Base-by-base conservation (phyloP, 2,797 vertebrate species). In the Rallus crepitans region DNA sequence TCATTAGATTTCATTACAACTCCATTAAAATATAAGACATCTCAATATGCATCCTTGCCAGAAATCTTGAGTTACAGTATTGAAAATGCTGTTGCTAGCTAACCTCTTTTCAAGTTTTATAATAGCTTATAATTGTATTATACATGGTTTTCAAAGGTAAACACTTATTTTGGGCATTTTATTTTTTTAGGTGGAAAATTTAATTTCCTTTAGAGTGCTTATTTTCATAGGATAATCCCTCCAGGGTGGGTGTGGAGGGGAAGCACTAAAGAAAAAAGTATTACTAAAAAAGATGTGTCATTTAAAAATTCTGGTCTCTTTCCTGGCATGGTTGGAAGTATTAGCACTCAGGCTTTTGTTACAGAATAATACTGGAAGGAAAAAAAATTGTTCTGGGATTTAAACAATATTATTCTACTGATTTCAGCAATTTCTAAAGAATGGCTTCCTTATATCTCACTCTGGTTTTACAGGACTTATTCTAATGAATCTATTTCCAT, bases 1-100 rank as follows among this genome's bases (percentile, higher is more conserved):
- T 65, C 57, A 95, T 75, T 96, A 57, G 84, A 79, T 83, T 85
- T 97, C 45, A 90, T 87, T 97, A 77, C 79, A 81, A 68, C 35
- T 96, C 89, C 85, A 96, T 95, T 95, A 97, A 94, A 70, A 71
- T 71, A 47, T 63, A 65, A 65, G 65, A 40, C 59, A 75, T 55
- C 82, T 91, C 48, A 89, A 59, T 83, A 59, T 2, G 8, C 8
- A 27, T 61, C 39, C 71, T 92, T 47, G 57, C 35, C 50, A 42
- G 25, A 17, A 83, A 25, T 87, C 9, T n/a, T 42, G 28, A 70
- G 31, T 14, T 68, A 18, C 20, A 52, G 12, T 50, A 33, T n/a
- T 82, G 30, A 59, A 81, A 89, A 76, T 68, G 27, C 23, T 68
- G 18, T 37, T 50, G n/a, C 13, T 39, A 61, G 28, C 21, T 53